Base-by-base conservation (phyloP, 2,888 invertebrate species). In the Syrista parreyssii region DNA sequence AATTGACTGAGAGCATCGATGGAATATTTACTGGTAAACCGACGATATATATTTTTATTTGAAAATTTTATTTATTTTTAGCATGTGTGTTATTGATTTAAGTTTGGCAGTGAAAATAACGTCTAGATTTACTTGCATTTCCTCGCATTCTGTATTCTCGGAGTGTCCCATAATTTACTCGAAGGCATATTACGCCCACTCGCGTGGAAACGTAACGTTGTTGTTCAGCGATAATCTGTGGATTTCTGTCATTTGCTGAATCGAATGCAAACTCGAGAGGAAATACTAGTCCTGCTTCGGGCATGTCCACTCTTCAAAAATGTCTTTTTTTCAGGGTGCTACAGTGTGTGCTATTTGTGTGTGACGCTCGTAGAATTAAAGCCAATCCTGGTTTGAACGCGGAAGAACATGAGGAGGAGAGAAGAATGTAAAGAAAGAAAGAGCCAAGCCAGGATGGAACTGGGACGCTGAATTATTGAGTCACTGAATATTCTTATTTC, bases 391-490 rank as follows among this genome's bases (percentile, higher is more conserved):
- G 4, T 31, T 69, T 71, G 6, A 12, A 33, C 4, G 31, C 71
- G 71, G 15, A 71, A 15, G 12, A 15, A 12, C 32, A 23, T 68
- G 12, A 33, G n/a, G 68, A 33, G 15, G 33, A 34, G 73, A 34
- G 73, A 15, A 12, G 73, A 4, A 33, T 12, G 73, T 4, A 35
- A 23, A 35, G n/a, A 12, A 34, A 34, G 73, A 9, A 55, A 55
- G 55, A 9, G 23, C 23, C 55, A 55, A 55, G 55, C 6, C 23
- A 33, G 15, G 35, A 33, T 11, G 74, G 30, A 33, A 33, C 32
- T n/a, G 34, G 73, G 73, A 33, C 73, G n/a, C 35, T 73, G n/a
- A 73, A 73, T 73, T 32, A 73, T 73, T 35, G 34, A 73, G 73
- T 11, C 73, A 31, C 74, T 74, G 31, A 31, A 71, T 30, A 31